Evolutionary conservation across 2,888 invertebrate species (phyloP).

Genomic region (Eurois occulta): DNA sequence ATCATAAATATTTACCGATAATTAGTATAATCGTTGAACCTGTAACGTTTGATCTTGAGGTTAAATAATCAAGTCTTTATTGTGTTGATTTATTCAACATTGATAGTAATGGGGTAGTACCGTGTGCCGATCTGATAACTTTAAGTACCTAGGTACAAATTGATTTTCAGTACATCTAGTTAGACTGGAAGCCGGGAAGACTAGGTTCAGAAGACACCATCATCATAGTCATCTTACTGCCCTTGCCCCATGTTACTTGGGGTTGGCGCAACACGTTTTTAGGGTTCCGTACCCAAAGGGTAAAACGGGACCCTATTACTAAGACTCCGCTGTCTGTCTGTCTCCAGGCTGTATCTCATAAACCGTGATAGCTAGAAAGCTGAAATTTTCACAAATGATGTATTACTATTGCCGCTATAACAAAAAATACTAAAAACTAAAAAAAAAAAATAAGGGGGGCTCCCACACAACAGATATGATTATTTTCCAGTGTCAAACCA

Average conservation of each 20-base stretch:
- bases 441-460: too few relatives aligned
- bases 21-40: constrained; percentile 44
- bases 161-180: background rate
- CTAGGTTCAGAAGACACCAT: background rate
- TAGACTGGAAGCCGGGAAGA: background rate
- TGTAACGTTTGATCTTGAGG: constrained; percentile 25
- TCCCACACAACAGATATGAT: too few relatives aligned
- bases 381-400: too few relatives aligned
- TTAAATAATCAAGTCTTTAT: constrained; percentile 24
- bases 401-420: too few relatives aligned
- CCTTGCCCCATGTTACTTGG: too few relatives aligned
- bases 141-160: background rate
- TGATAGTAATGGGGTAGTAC: constrained; percentile 36
- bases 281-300: too few relatives aligned
- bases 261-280: too few relatives aligned
- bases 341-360: too few relatives aligned
- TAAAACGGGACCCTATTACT: too few relatives aligned
- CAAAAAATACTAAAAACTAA: too few relatives aligned
- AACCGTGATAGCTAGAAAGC: too few relatives aligned
- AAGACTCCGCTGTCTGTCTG: too few relatives aligned
- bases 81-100: constrained; percentile 16
- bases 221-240: background rate
- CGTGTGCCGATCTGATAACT: constrained; percentile 37
- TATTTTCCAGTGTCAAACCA: background rate
- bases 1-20: constrained; percentile 9